Conservation (phyloP, 2,113 vertebrate genomes). For the Amblyornis subalaris region DNA sequence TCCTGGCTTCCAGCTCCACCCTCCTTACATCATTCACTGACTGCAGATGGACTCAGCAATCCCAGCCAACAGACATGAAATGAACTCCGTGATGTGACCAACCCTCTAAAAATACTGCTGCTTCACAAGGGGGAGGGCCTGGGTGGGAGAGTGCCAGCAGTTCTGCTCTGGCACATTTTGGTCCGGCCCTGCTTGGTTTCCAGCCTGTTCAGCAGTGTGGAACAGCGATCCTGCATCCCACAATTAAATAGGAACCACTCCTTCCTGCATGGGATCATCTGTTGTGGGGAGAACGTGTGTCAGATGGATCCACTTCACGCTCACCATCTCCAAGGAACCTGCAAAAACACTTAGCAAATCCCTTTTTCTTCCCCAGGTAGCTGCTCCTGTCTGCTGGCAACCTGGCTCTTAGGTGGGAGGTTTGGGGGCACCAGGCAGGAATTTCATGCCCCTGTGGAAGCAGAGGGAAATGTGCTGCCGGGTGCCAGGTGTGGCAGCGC, state of each 20-base stretch:
- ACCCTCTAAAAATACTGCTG: neutral
- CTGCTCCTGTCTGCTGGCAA: neutral
- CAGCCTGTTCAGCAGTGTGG: neutral
- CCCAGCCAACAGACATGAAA: neutral
- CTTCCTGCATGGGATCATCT: neutral
- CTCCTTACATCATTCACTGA: neutral
- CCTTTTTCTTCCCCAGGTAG: neutral
- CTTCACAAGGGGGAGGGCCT: neutral
- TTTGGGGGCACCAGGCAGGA: neutral
- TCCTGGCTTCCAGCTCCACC: neutral
- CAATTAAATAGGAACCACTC: neutral
- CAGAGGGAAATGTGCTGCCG: neutral
- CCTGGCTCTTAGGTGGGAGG: neutral
- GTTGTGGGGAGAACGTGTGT: accelerated
- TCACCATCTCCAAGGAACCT: neutral
- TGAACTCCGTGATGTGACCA: neutral
- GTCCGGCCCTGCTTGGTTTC: neutral
- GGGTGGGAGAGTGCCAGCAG: neutral
- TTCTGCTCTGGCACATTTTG: neutral
- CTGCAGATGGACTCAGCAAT: neutral
- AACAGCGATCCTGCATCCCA: neutral
- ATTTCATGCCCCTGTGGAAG: neutral
- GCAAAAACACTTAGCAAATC: neutral
- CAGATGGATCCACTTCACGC: neutral
- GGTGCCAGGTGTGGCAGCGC: neutral